phyloP scores from a whole-genome alignment of 2,113 vertebrate genomes.

The Urocolius indicus region DNA sequence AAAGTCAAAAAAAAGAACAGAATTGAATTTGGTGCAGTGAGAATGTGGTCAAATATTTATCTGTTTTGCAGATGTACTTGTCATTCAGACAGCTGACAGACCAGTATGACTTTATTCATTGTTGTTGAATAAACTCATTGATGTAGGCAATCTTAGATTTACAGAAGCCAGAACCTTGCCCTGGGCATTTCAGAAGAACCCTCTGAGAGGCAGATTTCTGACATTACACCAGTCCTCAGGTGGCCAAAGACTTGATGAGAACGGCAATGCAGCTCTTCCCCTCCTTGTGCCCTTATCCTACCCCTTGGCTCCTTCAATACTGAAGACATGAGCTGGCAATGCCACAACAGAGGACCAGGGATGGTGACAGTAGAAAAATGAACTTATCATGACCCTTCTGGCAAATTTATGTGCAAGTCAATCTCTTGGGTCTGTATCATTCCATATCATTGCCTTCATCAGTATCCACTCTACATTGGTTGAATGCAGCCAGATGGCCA shows the following conservation, averaged over 20 bases:
- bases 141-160: background rate
- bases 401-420: background rate
- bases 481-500: background rate
- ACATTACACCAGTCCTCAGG: background rate
- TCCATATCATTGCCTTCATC: background rate
- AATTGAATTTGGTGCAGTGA: background rate
- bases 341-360: background rate
- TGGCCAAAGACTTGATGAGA: background rate
- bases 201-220: background rate
- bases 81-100: background rate
- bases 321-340: accelerated
- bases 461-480: background rate
- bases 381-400: background rate
- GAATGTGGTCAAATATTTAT: background rate
- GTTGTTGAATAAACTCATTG: background rate
- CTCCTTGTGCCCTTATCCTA: background rate
- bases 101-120: background rate
- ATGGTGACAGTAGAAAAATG: background rate
- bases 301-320: background rate
- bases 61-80: background rate
- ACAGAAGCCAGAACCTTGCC: background rate
- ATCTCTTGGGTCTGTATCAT: background rate
- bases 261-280: background rate
- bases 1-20: background rate
- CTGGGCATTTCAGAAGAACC: background rate